Evolutionary conservation across 2,888 invertebrate genomes (phyloP).

Genomic region (Caenorhabditis japonica): DNA sequence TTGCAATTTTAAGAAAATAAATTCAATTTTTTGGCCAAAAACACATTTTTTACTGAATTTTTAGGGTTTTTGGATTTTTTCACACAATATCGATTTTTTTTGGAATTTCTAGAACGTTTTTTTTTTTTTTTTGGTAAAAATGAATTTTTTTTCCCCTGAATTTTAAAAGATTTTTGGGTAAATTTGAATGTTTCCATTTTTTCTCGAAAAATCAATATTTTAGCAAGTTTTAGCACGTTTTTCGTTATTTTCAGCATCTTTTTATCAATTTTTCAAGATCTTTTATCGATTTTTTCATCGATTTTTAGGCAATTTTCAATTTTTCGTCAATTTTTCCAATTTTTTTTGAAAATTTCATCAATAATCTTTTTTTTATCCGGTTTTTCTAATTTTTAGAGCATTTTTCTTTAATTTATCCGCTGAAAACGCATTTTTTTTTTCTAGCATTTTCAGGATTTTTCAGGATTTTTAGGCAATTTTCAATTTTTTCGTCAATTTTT

Average conservation of each 20-base stretch:
- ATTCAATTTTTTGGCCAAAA: too few species aligned
- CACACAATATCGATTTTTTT: neutral
- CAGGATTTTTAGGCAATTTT: too few species aligned
- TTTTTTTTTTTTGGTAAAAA: too few species aligned
- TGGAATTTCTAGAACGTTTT: too few species aligned
- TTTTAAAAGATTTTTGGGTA: neutral
- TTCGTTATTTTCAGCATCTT: neutral
- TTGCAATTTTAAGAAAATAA: neutral
- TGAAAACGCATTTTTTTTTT: too few species aligned
- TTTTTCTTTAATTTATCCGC: too few species aligned
- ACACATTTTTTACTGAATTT: too few species aligned
- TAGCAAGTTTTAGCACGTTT: neutral
- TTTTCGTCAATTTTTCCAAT: too few species aligned
- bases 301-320: too few species aligned
- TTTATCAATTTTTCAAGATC: neutral
- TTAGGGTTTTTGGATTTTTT: neutral
- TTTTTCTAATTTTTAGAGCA: neutral
- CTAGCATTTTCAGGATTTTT: too few species aligned
- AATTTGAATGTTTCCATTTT: too few species aligned
- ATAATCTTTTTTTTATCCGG: neutral
- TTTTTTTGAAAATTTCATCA: slow-evolving; percentile 4
- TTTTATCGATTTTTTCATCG: neutral
- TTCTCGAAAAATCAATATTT: slow-evolving; percentile 3
- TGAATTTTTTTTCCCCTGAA: slow-evolving; percentile 7
- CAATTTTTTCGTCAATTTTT: too few species aligned